Evolutionary conservation across 2,113 vertebrate genomes (phyloP).

Genomic region (Pristiophorus japonicus): DNA sequence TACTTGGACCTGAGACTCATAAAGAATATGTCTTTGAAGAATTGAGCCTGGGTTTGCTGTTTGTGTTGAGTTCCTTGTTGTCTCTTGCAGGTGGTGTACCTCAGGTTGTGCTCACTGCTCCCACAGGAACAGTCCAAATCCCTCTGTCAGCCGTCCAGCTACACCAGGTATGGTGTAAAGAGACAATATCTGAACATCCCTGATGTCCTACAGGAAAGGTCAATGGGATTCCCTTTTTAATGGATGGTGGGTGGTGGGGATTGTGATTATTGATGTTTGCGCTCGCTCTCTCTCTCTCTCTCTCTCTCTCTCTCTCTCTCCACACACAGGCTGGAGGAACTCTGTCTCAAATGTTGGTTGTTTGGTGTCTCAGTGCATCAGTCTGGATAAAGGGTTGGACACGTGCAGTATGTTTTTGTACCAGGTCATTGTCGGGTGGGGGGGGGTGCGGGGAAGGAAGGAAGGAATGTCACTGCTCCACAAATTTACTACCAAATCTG

Average conservation of each 20-base stretch:
- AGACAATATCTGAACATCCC: constrained; percentile 8
- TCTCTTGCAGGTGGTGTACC: constrained; percentile 70
- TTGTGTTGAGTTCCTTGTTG: constrained; percentile 38
- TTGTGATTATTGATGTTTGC: background rate
- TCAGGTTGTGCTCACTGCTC: constrained; percentile 91
- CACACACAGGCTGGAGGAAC: background rate
- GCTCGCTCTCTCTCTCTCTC: background rate
- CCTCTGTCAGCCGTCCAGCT: constrained; percentile 94
- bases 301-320: background rate
- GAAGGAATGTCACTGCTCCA: background rate
- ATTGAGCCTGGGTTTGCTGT: background rate
- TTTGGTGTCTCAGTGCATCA: background rate
- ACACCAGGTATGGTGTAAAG: constrained; percentile 72
- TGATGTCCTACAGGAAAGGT: background rate
- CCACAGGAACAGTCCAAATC: constrained; percentile 90
- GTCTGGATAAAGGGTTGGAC: background rate
- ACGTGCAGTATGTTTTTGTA: background rate
- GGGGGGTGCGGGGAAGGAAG: too few species aligned
- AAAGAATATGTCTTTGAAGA: background rate
- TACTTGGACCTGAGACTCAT: background rate
- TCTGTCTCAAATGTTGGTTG: too few species aligned
- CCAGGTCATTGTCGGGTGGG: too few species aligned
- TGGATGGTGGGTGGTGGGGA: background rate
- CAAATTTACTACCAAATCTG: background rate
- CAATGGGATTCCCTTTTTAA: background rate